Evolutionary conservation across 1,140 invertebrate species (phyloP).

Genomic region (Zaprionus ornatus): DNA sequence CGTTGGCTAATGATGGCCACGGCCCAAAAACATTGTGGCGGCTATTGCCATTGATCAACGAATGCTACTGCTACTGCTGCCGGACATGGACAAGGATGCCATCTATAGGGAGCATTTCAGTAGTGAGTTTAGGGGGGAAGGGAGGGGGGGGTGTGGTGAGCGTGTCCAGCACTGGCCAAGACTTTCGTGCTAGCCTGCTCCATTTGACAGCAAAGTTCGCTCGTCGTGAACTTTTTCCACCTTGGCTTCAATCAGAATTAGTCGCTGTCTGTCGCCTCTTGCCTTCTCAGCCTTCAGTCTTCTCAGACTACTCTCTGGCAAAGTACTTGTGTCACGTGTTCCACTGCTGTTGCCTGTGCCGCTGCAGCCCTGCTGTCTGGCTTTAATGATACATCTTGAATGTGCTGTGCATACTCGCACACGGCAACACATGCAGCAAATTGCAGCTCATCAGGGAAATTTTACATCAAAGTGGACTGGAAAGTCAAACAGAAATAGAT

Average conservation of each 20-base stretch:
- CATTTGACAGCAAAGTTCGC: slow-evolving; percentile 48
- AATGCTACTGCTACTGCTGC: slow-evolving; percentile 3
- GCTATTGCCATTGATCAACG: slow-evolving; percentile 64
- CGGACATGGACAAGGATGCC: slow-evolving; percentile 18
- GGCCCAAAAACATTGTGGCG: slow-evolving; percentile 57
- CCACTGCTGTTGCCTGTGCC: neutral
- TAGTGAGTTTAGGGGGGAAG: too few species aligned
- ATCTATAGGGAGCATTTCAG: too few species aligned
- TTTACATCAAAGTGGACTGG: slow-evolving; percentile 21
- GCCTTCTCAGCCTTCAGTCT: neutral
- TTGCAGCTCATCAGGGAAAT: slow-evolving; percentile 76
- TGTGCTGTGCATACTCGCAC: slow-evolving; percentile 1
- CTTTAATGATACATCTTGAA: slow-evolving; percentile 28
- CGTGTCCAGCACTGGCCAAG: slow-evolving; percentile 17
- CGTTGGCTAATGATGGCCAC: slow-evolving; percentile 75
- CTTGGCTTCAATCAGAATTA: slow-evolving; percentile 72
- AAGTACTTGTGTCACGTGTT: neutral
- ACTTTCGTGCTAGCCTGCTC: slow-evolving; percentile 31
- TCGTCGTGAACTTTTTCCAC: slow-evolving; percentile 64
- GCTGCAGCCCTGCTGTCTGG: neutral
- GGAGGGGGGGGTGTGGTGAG: neutral
- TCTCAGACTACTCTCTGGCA: neutral
- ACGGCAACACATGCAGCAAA: slow-evolving; percentile 65
- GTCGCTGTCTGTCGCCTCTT: slow-evolving; percentile 52
- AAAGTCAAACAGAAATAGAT: neutral